Evolutionary conservation across 2,797 vertebrate species (phyloP).

Genomic region (Triplophysa bombifrons): DNA sequence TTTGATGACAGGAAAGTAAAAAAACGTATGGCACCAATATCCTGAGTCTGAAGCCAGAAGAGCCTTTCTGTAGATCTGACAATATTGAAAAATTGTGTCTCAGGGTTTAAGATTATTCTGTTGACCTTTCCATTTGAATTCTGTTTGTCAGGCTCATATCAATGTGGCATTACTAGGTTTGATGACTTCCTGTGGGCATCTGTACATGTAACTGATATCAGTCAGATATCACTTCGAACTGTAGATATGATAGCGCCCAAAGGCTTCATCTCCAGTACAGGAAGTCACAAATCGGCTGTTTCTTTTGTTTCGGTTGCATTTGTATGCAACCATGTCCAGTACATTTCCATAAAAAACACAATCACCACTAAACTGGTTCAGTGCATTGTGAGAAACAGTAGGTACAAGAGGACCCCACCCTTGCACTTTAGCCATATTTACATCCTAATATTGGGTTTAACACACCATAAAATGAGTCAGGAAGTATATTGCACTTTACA

Average conservation of each 20-base stretch:
- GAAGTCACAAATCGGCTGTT: background rate
- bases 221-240: background rate
- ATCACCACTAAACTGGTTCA: no score
- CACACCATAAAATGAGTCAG: background rate
- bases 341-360: background rate
- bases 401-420: background rate
- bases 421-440: background rate
- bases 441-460: constrained; percentile 26
- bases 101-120: background rate
- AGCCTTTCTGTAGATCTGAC: no score
- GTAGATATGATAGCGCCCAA: background rate
- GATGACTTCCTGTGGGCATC: constrained; percentile 7
- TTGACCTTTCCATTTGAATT: background rate
- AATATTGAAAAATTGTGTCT: background rate
- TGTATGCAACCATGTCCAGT: background rate
- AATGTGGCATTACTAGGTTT: background rate
- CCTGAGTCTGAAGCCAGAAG: no score
- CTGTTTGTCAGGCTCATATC: background rate
- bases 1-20: no score
- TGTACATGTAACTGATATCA: background rate
- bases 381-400: background rate
- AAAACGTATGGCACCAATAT: no score
- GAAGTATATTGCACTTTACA: constrained; percentile 9
- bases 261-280: background rate
- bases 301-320: no score